Evolutionary conservation across 37 sponge, comb jelly and placozoan species (phyloP).

Genomic region (Haliclona indistincta): DNA sequence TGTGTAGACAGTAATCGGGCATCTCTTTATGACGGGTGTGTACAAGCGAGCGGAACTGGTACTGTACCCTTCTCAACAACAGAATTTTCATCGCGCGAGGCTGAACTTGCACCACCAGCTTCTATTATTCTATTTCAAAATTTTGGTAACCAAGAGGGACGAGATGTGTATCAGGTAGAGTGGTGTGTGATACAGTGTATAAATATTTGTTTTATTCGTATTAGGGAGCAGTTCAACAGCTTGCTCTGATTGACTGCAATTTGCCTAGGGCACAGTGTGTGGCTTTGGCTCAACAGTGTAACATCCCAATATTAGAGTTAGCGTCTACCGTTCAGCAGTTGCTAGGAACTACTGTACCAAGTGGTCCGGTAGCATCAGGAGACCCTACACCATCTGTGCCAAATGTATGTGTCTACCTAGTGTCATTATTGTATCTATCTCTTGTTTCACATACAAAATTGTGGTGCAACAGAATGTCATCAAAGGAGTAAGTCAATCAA

Average conservation of each 20-base stretch:
- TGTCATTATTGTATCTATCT: not conserved
- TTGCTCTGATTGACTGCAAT: not conserved
- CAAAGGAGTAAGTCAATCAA: constrained; percentile 32
- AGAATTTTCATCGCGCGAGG: no score
- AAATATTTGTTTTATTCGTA: not conserved
- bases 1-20: not conserved
- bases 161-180: not conserved
- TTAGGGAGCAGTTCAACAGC: constrained; percentile 8
- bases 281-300: not conserved
- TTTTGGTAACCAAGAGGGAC: no score
- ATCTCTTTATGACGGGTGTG: constrained; percentile 1
- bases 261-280: not conserved
- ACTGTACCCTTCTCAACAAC: no score
- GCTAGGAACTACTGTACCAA: constrained; percentile 6
- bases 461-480: not conserved
- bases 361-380: constrained; percentile 14
- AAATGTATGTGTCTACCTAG: not conserved
- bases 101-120: no score
- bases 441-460: not conserved
- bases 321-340: not conserved
- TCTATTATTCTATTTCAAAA: no score
- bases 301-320: not conserved
- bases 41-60: no score
- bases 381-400: constrained; percentile 5
- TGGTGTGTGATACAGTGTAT: not conserved